A percentile compares a stretch with the other conserved stretches of the same genome.
These are phyloP conservation scores for Andrena marginata DNA, from an alignment of 2,888 invertebrate species.

Conservation along the genomic window DNA sequence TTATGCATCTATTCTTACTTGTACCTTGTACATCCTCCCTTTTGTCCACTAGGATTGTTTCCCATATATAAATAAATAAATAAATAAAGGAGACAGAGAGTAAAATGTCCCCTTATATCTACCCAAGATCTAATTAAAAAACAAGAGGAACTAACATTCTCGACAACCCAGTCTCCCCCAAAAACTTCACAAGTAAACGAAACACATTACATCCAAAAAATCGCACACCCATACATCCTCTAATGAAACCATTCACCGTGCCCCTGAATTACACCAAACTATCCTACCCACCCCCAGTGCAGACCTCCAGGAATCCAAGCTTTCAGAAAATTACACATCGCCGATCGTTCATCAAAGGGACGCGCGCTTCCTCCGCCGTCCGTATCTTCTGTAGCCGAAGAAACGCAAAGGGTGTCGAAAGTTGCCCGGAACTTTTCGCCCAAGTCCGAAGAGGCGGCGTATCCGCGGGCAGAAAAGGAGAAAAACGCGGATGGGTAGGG, in stretches of 20 bases:
- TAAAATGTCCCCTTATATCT: no score
- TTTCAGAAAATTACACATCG: conserved; percentile 46
- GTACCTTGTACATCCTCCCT: no score
- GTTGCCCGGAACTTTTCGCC: conserved; percentile 42
- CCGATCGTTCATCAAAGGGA: conserved; percentile 50
- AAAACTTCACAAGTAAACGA: no score
- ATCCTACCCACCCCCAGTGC: neutral
- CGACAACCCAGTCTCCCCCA: no score
- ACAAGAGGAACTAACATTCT: no score
- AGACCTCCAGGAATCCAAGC: conserved; percentile 17
- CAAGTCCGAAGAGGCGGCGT: conserved; percentile 57
- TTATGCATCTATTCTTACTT: no score
- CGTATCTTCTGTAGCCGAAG: conserved; percentile 35
- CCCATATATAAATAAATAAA: no score
- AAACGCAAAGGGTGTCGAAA: conserved; percentile 49
- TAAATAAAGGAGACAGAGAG: no score
- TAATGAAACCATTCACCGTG: neutral
- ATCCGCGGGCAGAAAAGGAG: conserved; percentile 39
- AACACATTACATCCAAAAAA: no score
- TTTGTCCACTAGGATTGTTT: no score
- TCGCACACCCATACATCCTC: no score
- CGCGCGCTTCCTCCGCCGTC: conserved; percentile 25
- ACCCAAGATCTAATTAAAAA: no score
- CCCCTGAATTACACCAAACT: neutral
- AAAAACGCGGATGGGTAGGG: neutral